These are phyloP conservation scores for Siniperca obscura DNA, from an alignment of 2,797 vertebrate genomes.

Conservation along the genomic window DNA sequence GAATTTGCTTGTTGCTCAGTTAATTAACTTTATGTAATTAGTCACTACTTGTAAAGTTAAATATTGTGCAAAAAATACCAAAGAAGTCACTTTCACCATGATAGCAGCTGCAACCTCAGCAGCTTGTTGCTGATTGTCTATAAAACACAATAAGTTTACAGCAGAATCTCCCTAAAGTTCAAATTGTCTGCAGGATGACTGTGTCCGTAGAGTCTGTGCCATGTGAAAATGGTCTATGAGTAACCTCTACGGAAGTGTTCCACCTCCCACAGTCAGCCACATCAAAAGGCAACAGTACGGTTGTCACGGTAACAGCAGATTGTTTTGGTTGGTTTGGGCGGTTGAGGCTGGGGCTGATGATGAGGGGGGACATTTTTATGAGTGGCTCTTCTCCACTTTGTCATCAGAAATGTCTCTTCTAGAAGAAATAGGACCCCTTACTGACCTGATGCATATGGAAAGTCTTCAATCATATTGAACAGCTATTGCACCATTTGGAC, in stretches of 20 bases:
- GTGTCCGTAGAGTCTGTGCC: not conserved
- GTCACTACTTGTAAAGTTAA: not conserved
- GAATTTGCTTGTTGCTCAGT: not conserved
- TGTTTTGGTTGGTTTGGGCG: conserved; percentile 57
- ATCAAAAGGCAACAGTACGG: conserved; percentile 22
- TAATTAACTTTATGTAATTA: not conserved
- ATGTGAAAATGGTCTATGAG: conserved; percentile 30
- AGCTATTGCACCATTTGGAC: not conserved
- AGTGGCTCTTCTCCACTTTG: conserved; percentile 21
- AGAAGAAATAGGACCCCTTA: not conserved
- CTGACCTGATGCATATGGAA: conserved; percentile 22
- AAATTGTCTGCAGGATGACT: not conserved
- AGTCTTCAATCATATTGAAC: not conserved
- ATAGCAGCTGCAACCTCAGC: not conserved
- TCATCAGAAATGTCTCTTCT: conserved; percentile 34
- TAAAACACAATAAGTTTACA: not conserved
- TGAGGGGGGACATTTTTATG: conserved; percentile 17
- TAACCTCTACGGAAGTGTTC: conserved; percentile 43
- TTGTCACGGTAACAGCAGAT: conserved; percentile 43
- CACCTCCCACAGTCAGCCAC: conserved; percentile 54
- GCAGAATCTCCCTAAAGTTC: not conserved
- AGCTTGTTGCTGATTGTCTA: not conserved
- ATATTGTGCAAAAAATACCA: not conserved
- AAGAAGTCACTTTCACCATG: not conserved
- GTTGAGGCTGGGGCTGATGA: conserved; percentile 11